Evolutionary conservation across 2,797 vertebrate species (phyloP).

Genomic region (Mus spretus): DNA sequence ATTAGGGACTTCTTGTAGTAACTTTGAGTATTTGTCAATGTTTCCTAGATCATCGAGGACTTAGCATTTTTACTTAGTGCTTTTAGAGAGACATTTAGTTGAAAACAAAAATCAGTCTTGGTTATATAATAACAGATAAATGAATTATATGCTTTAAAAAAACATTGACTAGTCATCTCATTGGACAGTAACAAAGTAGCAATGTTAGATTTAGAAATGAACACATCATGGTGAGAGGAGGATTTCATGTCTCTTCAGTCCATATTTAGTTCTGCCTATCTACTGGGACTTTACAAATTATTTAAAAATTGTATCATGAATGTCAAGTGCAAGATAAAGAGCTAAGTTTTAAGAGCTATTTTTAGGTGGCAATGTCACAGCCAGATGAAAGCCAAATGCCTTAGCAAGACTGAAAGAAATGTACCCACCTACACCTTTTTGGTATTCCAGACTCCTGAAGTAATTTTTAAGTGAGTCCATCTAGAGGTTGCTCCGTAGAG

Average conservation of each 20-base stretch:
- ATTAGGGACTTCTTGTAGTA: constrained; percentile 14
- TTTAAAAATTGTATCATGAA: constrained; percentile 71
- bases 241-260: constrained; percentile 26
- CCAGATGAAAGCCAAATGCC: constrained; percentile 63
- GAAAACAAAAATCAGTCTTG: not conserved
- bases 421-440: constrained; percentile 43
- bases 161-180: not conserved
- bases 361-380: constrained; percentile 66
- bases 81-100: constrained; percentile 37
- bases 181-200: constrained; percentile 3
- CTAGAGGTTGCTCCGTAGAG: constrained; percentile 32
- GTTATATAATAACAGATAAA: constrained; percentile 49
- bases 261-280: constrained; percentile 58
- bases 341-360: constrained; percentile 67
- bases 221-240: not conserved
- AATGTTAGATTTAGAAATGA: constrained; percentile 31
- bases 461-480: constrained; percentile 69
- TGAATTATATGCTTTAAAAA: not conserved
- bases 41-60: not conserved
- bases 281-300: constrained; percentile 68
- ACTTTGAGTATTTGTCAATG: constrained; percentile 1
- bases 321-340: constrained; percentile 76
- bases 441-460: constrained; percentile 72
- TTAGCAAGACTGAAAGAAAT: constrained; percentile 75
- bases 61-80: constrained; percentile 8